A percentile compares a stretch with the other conserved stretches of the same genome.
These are phyloP conservation scores for Nephrotoma flavescens DNA, from an alignment of 2,888 invertebrate genomes.

Conservation along the genomic window DNA sequence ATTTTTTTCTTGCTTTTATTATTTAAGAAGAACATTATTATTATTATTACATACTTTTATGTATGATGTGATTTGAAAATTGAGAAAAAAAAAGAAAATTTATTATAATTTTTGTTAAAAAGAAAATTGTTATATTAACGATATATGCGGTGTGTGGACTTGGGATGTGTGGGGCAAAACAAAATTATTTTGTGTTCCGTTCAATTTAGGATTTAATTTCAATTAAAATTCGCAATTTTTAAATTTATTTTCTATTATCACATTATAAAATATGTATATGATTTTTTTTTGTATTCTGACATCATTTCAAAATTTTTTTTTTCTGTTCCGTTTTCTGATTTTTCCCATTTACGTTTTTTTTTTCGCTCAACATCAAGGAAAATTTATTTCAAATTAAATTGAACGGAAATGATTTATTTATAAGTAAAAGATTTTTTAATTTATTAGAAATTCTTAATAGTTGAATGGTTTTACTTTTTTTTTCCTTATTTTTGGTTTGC, in stretches of 20 bases:
- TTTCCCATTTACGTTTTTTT: neutral
- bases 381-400: neutral
- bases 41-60: neutral
- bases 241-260: neutral
- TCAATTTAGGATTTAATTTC: neutral
- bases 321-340: neutral
- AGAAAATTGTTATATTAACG: neutral
- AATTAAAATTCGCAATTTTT: neutral
- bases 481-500: neutral
- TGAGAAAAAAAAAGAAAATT: neutral
- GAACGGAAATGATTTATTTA: neutral
- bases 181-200: neutral
- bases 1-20: neutral
- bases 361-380: neutral
- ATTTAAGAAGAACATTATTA: neutral
- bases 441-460: neutral
- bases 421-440: neutral
- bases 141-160: neutral
- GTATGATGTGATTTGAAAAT: neutral
- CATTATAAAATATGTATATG: neutral
- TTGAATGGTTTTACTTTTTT: neutral
- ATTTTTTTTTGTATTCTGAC: neutral
- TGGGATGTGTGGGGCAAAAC: neutral
- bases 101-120: neutral
- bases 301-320: neutral